Base-by-base conservation (phyloP, 2,113 vertebrate species). In the Siphamia tubifer region DNA sequence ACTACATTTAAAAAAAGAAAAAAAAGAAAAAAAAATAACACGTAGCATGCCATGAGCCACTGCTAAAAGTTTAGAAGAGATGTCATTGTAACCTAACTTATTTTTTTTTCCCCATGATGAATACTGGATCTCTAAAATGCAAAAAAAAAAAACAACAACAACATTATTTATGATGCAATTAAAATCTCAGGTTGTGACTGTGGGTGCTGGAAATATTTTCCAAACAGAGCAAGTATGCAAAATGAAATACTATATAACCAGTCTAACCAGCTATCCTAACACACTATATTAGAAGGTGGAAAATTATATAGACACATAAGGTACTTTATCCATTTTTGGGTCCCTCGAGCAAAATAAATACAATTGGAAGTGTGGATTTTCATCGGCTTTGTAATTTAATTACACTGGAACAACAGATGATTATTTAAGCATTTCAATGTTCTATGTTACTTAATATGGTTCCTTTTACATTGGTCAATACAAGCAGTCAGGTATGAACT, bases 21-120 rank as follows among this genome's bases (percentile, higher is more conserved):
- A 64, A 9, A 54, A 39, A 54, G 30, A 38, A 44, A 32, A 67
- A 6, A 15, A 47, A 47, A 64, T 12, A 54, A 23, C 47, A 39
- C 16, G 24, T 36, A 30, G 21, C 12, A 12, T 8, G 17, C 20
- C 6, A 21, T 5, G 20, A 64, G 0, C 13, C 39, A 47, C 0
- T 5, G 21, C 43, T 32, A 24, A 32, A 62, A 54, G 12, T 6
- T 5, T 16, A 38, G 12, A 31, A 6, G 32, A 54, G 23, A 32
- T 12, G 28, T 16, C 8, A 20, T 28, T 30, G 63, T 34, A 36
- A 65, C n/a, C n/a, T n/a, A n/a, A n/a, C n/a, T n/a, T n/a, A n/a
- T 4, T 24, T 17, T 11, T 8, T 23, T 19, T 20, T n/a, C n/a
- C n/a, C 11, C 10, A 34, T 15, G 2, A 60, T 4, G 2, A 11